phyloP scores from a whole-genome alignment of 2,888 invertebrate species.

The Odontothrips loti region DNA sequence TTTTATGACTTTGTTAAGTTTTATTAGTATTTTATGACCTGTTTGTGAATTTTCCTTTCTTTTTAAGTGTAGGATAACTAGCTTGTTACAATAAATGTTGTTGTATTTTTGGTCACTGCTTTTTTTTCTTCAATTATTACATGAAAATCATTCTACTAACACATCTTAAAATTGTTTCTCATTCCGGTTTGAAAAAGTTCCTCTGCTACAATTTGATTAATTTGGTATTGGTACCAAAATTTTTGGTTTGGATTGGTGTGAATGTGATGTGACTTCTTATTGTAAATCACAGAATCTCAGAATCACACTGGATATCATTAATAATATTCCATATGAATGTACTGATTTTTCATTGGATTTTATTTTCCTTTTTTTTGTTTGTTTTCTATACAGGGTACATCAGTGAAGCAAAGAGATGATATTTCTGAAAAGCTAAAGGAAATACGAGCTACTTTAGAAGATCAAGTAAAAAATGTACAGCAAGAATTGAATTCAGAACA shows the following conservation, averaged over 20 bases:
- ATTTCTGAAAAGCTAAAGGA: neutral
- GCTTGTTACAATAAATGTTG: too few species aligned
- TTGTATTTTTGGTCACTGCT: neutral
- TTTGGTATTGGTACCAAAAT: too few species aligned
- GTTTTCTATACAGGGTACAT: slow-evolving; percentile 27
- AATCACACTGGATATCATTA: too few species aligned
- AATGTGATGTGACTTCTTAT: too few species aligned
- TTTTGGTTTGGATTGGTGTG: too few species aligned
- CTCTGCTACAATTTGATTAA: too few species aligned
- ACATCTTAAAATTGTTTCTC: too few species aligned
- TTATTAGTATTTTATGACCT: slow-evolving; percentile 32
- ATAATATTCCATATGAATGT: too few species aligned
- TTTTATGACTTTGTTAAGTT: slow-evolving; percentile 33
- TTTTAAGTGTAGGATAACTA: too few species aligned
- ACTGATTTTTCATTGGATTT: neutral
- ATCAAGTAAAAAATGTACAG: neutral
- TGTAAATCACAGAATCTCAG: too few species aligned
- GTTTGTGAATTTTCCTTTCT: slow-evolving; percentile 40
- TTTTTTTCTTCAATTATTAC: slow-evolving; percentile 24
- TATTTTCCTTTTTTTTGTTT: slow-evolving; percentile 28
- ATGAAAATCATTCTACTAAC: too few species aligned
- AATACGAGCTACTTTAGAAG: neutral
- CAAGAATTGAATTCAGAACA: neutral
- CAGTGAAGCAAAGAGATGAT: neutral
- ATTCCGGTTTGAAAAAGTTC: too few species aligned